phyloP scores from a whole-genome alignment of 2,113 vertebrate species.

The Dasyurus viverrinus region DNA sequence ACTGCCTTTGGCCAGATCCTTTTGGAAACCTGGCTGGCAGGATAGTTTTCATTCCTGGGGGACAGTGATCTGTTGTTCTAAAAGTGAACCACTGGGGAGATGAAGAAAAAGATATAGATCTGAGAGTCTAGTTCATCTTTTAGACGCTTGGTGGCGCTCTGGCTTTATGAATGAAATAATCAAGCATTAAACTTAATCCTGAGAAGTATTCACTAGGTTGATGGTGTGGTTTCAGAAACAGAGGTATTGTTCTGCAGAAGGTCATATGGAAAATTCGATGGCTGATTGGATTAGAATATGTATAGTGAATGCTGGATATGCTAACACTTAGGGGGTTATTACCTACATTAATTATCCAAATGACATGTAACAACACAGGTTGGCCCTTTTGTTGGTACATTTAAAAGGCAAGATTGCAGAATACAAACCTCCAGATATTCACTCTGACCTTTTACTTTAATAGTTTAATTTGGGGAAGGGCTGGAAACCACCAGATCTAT shows the following conservation, averaged over 20 bases:
- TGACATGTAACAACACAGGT: conserved; percentile 68
- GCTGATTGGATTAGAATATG: conserved; percentile 77
- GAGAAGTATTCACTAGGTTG: conserved; percentile 29
- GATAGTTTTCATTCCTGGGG: background rate
- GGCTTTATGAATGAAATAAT: conserved; percentile 77
- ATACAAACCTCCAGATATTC: conserved; percentile 47
- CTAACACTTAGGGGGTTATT: conserved; percentile 71
- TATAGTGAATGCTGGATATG: conserved; percentile 65
- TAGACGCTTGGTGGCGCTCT: conserved; percentile 86
- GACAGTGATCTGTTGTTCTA: background rate
- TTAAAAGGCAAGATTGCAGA: conserved; percentile 65
- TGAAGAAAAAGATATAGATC: background rate
- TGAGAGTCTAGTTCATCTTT: conserved; percentile 56
- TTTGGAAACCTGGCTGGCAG: background rate
- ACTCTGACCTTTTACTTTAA: conserved; percentile 46
- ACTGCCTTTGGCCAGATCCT: background rate
- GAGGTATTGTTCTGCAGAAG: conserved; percentile 73
- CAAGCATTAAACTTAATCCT: background rate
- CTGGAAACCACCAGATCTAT: background rate
- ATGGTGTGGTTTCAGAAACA: conserved; percentile 71
- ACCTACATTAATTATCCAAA: conserved; percentile 75
- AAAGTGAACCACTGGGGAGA: background rate
- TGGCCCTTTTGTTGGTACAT: conserved; percentile 70
- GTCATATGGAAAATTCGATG: conserved; percentile 72
- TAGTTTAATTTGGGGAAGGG: conserved; percentile 61